Evolutionary conservation across 2,888 invertebrate species (phyloP).

Genomic region (Drosophila anceps): DNA sequence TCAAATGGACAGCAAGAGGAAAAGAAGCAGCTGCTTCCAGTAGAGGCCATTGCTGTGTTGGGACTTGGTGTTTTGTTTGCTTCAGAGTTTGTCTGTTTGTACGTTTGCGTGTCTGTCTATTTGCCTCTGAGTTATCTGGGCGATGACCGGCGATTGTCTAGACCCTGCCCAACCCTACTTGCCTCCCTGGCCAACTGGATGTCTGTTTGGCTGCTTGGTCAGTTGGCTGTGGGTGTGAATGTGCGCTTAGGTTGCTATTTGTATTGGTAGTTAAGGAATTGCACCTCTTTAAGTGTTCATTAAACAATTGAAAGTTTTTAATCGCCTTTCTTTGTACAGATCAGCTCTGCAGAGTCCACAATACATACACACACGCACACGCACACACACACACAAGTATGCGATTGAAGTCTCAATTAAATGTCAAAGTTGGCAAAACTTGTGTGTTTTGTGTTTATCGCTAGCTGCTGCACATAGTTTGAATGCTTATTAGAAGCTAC

Average conservation of each 20-base stretch:
- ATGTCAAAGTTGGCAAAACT: constrained; percentile 35
- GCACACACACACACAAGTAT: neutral
- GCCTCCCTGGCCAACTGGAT: neutral
- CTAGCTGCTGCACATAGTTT: constrained; percentile 2
- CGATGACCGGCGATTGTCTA: constrained; percentile 73
- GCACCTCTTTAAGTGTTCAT: constrained; percentile 73
- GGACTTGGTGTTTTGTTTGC: constrained; percentile 50
- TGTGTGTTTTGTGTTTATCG: constrained; percentile 6
- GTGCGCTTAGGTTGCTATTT: constrained; percentile 33
- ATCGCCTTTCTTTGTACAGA: constrained; percentile 52
- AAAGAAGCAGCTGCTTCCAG: constrained; percentile 16
- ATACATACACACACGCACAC: neutral
- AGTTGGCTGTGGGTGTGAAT: constrained; percentile 4
- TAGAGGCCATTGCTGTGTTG: constrained; percentile 48
- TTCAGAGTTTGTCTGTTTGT: constrained; percentile 27
- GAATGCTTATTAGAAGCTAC: neutral
- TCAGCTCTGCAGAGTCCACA: constrained; percentile 2
- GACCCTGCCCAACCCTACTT: constrained; percentile 21
- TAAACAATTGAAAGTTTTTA: constrained; percentile 76
- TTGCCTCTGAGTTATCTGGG: constrained; percentile 60
- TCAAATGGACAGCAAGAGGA: constrained; percentile 1
- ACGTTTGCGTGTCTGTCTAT: constrained; percentile 34
- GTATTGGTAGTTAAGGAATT: constrained; percentile 57
- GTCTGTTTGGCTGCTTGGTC: neutral
- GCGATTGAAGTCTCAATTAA: constrained; percentile 16